Evolutionary conservation across 2,888 invertebrate species (phyloP), one percentile per base, ranked within the genome.

Genomic region (Fragum sueziense): DNA sequence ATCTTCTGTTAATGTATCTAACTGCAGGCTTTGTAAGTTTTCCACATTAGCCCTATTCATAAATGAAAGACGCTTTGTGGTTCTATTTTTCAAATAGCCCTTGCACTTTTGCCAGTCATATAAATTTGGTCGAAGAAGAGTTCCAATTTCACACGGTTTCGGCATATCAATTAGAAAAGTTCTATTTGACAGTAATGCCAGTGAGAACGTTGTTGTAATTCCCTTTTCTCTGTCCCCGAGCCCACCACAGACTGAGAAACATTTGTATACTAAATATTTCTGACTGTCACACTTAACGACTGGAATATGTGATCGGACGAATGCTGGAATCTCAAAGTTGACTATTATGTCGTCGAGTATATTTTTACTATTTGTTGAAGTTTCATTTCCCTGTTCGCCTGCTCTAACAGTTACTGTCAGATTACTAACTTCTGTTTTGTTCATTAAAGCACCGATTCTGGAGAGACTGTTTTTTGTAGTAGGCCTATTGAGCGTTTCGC

Each of bases 181-280:
- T 33, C 79, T 51, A 25, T 79, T 76, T 22, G 68, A 62, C n/a
- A 76, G 31, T 0, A 74, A 22, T 22, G 82, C 73, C 20, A 76
- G 29, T 14, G 79, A 47, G 47, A 74, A 82, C 22, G 62, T 17
- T 20, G 78, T 51, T 14, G 67, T 68, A 11, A 82, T 75, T 1
- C 78, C 78, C 29, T 79, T 82, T 27, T 74, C 71, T 29, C 79
- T 65, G 51, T 76, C 76, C 3, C 79, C 82, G 74, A 70, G 70
- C 0, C 79, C 82, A 0, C 82, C 82, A 71, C 81, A 81, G 47
- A 51, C 27, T 17, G 61, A 25, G 4, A 27, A n/a, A 61, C 75
- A 79, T 33, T 33, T 68, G 22, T 76, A 76, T 4, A 76, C 74
- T 2, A 74, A 47, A n/a, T 74, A 54, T 34, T 57, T 47, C 9